phyloP scores from a whole-genome alignment of 2,113 vertebrate species.

The Brachyhypopomus occidentalis region DNA sequence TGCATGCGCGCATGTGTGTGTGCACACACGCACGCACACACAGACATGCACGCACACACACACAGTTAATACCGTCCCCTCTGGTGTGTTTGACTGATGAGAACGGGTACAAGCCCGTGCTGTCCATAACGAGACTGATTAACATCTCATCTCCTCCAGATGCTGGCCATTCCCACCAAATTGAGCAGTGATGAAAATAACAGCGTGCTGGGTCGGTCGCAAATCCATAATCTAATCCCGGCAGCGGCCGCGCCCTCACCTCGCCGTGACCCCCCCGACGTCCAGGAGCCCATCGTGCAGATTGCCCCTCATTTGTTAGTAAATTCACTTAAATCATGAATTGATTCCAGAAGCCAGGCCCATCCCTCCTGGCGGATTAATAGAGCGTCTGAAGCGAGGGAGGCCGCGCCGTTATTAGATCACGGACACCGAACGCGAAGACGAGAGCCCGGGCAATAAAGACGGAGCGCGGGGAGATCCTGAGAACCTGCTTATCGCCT shows the following conservation, averaged over 20 bases:
- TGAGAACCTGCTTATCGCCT: neutral
- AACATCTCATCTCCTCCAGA: constrained; percentile 51
- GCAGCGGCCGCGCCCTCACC: constrained; percentile 20
- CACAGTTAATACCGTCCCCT: too few relatives aligned
- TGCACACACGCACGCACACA: neutral
- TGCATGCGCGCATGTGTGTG: constrained; percentile 30
- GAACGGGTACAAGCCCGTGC: neutral
- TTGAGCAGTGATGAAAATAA: constrained; percentile 44
- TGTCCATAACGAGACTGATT: constrained; percentile 38
- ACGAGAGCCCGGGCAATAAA: constrained; percentile 12
- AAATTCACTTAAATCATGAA: constrained; percentile 31
- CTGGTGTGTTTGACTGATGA: neutral
- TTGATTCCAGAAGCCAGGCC: constrained; percentile 35
- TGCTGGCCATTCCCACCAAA: constrained; percentile 44
- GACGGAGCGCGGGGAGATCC: neutral
- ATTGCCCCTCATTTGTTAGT: constrained; percentile 45
- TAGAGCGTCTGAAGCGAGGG: constrained; percentile 10
- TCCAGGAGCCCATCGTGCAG: constrained; percentile 21
- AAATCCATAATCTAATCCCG: constrained; percentile 47
- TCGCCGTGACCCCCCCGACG: constrained; percentile 17
- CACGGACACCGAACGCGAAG: neutral
- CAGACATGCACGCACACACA: neutral
- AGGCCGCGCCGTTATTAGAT: neutral
- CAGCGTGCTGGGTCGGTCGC: constrained; percentile 13
- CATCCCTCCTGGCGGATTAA: constrained; percentile 6